phyloP scores from a whole-genome alignment of 2,888 invertebrate genomes.

The Xestia ashworthii region DNA sequence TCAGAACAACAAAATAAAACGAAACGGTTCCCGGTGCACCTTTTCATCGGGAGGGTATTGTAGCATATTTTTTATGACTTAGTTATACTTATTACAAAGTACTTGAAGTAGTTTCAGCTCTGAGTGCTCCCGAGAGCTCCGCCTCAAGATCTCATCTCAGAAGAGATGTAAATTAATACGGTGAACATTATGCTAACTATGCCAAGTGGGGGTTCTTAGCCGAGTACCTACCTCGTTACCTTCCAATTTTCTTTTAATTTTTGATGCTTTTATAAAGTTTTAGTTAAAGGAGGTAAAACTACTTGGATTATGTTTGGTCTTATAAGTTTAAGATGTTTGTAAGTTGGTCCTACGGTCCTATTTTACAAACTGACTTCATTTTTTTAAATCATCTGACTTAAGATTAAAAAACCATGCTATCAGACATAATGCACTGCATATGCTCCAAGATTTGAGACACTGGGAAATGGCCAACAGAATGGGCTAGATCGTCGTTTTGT shows the following conservation, averaged over 20 bases:
- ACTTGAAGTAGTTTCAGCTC: slow-evolving; percentile 51
- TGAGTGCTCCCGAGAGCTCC: slow-evolving; percentile 46
- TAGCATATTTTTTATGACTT: slow-evolving; percentile 39
- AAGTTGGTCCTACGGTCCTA: not conserved
- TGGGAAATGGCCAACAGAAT: no score
- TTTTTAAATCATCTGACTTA: not conserved
- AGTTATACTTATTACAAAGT: slow-evolving; percentile 37
- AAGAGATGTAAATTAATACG: slow-evolving; percentile 60
- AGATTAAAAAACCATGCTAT: not conserved
- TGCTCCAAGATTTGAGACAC: no score
- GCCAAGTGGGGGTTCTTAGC: slow-evolving; percentile 42
- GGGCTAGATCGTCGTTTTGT: no score
- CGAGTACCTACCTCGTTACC: slow-evolving; percentile 39
- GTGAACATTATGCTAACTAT: slow-evolving; percentile 55
- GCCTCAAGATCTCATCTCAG: slow-evolving; percentile 47
- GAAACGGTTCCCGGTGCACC: slow-evolving; percentile 24
- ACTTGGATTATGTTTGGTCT: not conserved
- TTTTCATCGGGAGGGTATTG: slow-evolving; percentile 18
- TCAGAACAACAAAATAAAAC: slow-evolving; percentile 18
- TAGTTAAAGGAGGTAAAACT: not conserved
- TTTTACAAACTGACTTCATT: not conserved
- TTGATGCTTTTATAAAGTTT: slow-evolving; percentile 37
- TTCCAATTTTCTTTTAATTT: slow-evolving; percentile 49
- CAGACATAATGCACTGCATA: no score
- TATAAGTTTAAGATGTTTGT: not conserved